Base-by-base conservation (phyloP, 1,140 invertebrate genomes). In the Campoletis sonorensis region DNA sequence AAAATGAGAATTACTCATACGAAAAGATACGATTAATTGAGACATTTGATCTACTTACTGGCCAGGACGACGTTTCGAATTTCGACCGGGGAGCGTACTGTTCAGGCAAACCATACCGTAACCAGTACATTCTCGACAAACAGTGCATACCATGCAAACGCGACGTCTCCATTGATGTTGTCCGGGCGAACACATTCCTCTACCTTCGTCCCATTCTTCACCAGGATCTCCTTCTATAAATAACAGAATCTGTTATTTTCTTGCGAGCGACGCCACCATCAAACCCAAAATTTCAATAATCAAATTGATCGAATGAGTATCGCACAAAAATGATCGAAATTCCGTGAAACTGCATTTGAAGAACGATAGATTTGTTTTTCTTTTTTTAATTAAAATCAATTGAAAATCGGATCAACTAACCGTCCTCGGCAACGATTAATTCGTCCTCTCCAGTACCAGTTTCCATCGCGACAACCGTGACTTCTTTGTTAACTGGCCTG, bases 81-180 rank as follows among this genome's bases (percentile, higher is more conserved):
- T 94, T 80, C 97, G 92, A 86, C 97, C 96, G 1, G 96, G 95
- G 85, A 95, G 93, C 71, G 95, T 93, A 73, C 95, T 95, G 79
- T 95, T 97, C 33, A 97, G 93, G 90, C 98, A 99, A 58, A 95
- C 95, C 75, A 95, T 95, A 70, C 96, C 96, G 88, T 98, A 99
- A 4, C 98, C 98, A 0, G 98, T 99, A 89, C 98, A 99, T 89
- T 98, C 97, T n/a, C 96, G 93, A 89, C 98, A 99, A 26, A 97
- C 93, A 3, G 96, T 96, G 89, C 98, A 99, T 45, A 98, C 95
- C 95, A 97, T 97, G 86, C 97, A 98, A 82, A 95, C 94, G 83
- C 97, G 95, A 84, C 95, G 94, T 81, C 94, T 94, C 96, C 97
- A 98, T n/a, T 94, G 93, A 90, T 97, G 96, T 80, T 94, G 91